A percentile compares a stretch with the other conserved stretches of the same genome.
Conservation (phyloP, 1,140 invertebrate species). For the Scaptomyza hsui region DNA sequence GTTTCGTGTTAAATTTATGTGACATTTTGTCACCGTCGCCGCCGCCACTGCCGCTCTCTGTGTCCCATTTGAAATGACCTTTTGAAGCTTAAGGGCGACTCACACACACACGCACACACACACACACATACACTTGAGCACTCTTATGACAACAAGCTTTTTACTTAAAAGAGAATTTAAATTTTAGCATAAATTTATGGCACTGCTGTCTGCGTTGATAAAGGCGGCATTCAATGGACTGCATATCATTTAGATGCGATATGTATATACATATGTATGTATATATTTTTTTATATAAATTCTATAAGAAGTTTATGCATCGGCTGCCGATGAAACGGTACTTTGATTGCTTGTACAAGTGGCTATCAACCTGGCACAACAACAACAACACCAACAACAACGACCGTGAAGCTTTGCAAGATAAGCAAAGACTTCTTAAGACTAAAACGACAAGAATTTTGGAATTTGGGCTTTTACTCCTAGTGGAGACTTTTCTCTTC, state of each 20-base stretch:
- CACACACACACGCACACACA: neutral
- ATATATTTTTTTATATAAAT: slow-evolving; percentile 29
- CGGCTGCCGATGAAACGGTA: slow-evolving; percentile 50
- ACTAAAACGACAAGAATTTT: neutral
- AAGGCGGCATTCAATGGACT: slow-evolving; percentile 46
- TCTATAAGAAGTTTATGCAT: slow-evolving; percentile 43
- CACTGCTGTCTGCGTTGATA: slow-evolving; percentile 37
- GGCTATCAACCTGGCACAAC: slow-evolving; percentile 14
- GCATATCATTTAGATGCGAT: slow-evolving; percentile 49
- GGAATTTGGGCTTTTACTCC: neutral
- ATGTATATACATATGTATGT: slow-evolving; percentile 21
- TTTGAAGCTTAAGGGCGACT: slow-evolving; percentile 38
- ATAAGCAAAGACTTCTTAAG: slow-evolving; percentile 16
- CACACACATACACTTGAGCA: slow-evolving; percentile 8
- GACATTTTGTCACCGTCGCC: slow-evolving; percentile 69
- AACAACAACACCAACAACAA: slow-evolving; percentile 16
- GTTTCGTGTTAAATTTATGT: slow-evolving; percentile 76
- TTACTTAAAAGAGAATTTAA: slow-evolving; percentile 73
- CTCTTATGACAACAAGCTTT: slow-evolving; percentile 27
- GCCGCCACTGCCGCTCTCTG: neutral
- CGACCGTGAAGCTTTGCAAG: slow-evolving; percentile 27
- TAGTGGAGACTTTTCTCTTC: slow-evolving; percentile 14
- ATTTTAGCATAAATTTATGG: slow-evolving; percentile 80
- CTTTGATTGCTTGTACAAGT: slow-evolving; percentile 49
- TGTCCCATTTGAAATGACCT: slow-evolving; percentile 65